A percentile compares a stretch with the other conserved stretches of the same genome.
Conservation (phyloP, 2,888 invertebrate genomes). For the Perdita meconis region DNA sequence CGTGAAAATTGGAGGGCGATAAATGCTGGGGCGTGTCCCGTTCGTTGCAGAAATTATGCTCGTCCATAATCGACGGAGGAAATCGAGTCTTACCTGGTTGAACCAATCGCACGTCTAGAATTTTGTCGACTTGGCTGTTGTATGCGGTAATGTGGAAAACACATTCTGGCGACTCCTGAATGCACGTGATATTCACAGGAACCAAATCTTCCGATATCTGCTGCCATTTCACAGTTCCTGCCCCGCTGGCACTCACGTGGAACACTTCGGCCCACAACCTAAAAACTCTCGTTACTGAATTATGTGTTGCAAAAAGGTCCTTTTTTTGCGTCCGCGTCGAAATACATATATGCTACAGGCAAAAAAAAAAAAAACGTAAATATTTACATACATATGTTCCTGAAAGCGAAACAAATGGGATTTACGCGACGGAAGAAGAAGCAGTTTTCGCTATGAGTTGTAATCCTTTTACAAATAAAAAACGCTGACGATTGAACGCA, state of each 20-base stretch:
- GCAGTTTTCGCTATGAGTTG: no score
- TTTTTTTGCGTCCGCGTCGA: constrained; percentile 17
- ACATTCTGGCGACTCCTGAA: constrained; percentile 98
- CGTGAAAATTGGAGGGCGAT: no score
- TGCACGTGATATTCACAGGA: constrained; percentile 98
- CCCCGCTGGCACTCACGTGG: constrained; percentile 97
- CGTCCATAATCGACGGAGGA: background rate
- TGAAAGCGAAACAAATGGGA: no score
- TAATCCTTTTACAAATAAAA: no score
- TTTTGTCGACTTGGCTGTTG: constrained; percentile 99
- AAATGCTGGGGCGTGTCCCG: no score
- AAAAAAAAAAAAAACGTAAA: background rate
- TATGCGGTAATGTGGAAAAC: constrained; percentile 99
- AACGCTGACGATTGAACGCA: no score
- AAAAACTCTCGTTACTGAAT: constrained; percentile 78
- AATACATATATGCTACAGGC: constrained; percentile 18
- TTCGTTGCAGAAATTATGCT: no score
- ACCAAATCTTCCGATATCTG: constrained; percentile 99
- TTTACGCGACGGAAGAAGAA: no score
- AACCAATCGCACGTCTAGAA: constrained; percentile 97
- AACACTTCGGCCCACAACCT: constrained; percentile 99
- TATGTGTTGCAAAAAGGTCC: background rate
- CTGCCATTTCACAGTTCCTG: constrained; percentile 98
- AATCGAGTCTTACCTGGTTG: constrained; percentile 92
- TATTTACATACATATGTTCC: no score